These are phyloP conservation scores for Falco novaeseelandiae DNA, from an alignment of 2,797 vertebrate genomes.

Conservation along the genomic window DNA sequence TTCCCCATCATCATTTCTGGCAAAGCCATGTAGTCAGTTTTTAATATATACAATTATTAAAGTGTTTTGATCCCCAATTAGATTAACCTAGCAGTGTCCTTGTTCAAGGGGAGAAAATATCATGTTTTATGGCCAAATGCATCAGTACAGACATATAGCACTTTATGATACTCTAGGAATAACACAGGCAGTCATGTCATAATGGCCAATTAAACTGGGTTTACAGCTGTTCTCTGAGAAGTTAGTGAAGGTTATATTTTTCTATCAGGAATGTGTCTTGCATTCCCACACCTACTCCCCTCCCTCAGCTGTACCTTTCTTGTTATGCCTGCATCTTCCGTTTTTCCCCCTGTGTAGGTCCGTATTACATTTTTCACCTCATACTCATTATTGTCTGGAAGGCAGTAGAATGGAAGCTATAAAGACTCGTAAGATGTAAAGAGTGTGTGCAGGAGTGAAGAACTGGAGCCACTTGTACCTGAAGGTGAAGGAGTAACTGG, in stretches of 20 bases:
- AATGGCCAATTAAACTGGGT: conserved; percentile 38
- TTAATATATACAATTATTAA: not conserved
- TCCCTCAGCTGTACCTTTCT: not conserved
- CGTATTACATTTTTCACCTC: not conserved
- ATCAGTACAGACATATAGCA: not conserved
- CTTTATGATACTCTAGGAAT: conserved; percentile 18
- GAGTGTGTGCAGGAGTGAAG: not conserved
- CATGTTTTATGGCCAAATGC: conserved; percentile 7
- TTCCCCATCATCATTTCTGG: not conserved
- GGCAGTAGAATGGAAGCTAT: not conserved
- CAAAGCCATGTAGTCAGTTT: not conserved
- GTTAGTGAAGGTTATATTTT: not conserved
- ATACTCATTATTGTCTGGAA: not conserved
- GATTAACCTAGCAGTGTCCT: not conserved
- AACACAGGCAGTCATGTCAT: not conserved
- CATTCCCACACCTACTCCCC: not conserved
- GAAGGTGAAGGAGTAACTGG: not conserved
- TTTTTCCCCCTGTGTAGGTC: not conserved
- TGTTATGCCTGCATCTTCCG: not conserved
- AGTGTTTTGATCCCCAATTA: not conserved
- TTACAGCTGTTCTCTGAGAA: conserved; percentile 29
- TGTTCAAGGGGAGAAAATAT: not conserved
- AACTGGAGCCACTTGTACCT: not conserved
- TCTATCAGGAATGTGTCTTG: not conserved
- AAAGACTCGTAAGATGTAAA: not conserved